Percentiles rank a stretch among this genome's conserved stretches.
phyloP scores from a whole-genome alignment of 2,113 vertebrate genomes.

The Antechinus flavipes region DNA sequence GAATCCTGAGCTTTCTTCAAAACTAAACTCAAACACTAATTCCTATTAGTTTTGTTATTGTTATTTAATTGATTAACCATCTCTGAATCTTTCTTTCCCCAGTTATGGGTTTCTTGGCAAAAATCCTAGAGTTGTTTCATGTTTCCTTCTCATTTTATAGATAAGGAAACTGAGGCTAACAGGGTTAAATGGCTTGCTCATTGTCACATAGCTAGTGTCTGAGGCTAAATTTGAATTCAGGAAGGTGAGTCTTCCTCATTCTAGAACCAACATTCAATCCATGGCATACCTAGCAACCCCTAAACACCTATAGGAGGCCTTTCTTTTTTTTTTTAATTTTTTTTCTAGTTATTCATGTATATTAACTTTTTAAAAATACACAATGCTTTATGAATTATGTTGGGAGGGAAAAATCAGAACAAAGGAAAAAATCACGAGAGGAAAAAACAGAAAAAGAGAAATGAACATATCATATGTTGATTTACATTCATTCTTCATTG shows the following conservation, averaged over 20 bases:
- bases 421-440: too few species aligned
- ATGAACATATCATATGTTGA: too few species aligned
- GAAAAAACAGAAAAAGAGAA: too few species aligned
- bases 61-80: neutral
- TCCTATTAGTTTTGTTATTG: neutral
- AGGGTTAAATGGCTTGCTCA: neutral
- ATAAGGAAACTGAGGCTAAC: neutral
- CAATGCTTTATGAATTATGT: too few species aligned
- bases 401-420: too few species aligned
- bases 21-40: neutral
- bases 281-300: neutral
- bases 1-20: neutral
- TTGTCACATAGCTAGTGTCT: neutral
- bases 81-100: neutral
- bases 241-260: neutral
- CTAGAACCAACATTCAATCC: rapidly evolving
- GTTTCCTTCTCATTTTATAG: neutral
- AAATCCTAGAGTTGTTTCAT: neutral
- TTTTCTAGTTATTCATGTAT: too few species aligned
- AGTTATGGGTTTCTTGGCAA: neutral
- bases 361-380: too few species aligned
- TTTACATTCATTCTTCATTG: too few species aligned
- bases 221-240: neutral
- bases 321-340: neutral
- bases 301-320: neutral